Evolutionary conservation across 2,888 invertebrate species (phyloP).

Genomic region (Phyto melanocephala): DNA sequence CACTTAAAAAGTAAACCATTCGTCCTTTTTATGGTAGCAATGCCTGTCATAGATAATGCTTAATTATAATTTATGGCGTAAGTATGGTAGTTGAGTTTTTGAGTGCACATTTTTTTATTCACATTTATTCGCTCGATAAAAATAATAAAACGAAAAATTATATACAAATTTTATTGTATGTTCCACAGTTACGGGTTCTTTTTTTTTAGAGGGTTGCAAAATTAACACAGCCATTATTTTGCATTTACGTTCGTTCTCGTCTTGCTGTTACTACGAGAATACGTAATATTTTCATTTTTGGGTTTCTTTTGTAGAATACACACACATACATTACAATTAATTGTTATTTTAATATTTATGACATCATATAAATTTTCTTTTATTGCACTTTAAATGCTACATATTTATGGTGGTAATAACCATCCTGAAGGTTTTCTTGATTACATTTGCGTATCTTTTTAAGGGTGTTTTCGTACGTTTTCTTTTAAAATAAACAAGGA

Average conservation of each 20-base stretch:
- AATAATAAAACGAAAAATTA: conserved; percentile 40
- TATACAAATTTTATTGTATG: conserved; percentile 38
- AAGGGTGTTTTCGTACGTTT: conserved; percentile 26
- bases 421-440: conserved; percentile 27
- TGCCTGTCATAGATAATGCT: conserved; percentile 63
- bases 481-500: background rate
- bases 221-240: conserved; percentile 63
- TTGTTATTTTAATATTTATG: conserved; percentile 66
- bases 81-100: conserved; percentile 50
- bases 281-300: background rate
- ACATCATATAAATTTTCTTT: conserved; percentile 64
- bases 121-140: background rate
- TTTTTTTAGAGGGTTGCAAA: conserved; percentile 59
- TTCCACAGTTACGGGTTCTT: background rate
- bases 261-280: conserved; percentile 7
- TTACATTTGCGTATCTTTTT: background rate
- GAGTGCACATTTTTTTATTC: conserved; percentile 56
- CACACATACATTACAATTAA: conserved; percentile 58
- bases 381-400: conserved; percentile 63
- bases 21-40: conserved; percentile 62
- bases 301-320: background rate
- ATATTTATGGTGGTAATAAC: conserved; percentile 52
- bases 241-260: conserved; percentile 41
- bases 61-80: conserved; percentile 65
- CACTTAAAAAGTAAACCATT: conserved; percentile 58